Percentiles rank a stretch among this genome's conserved stretches.
Conservation (phyloP, 30 jellyfish, hydroid and myxozoan genomes). For the Hydractinia echinata region DNA sequence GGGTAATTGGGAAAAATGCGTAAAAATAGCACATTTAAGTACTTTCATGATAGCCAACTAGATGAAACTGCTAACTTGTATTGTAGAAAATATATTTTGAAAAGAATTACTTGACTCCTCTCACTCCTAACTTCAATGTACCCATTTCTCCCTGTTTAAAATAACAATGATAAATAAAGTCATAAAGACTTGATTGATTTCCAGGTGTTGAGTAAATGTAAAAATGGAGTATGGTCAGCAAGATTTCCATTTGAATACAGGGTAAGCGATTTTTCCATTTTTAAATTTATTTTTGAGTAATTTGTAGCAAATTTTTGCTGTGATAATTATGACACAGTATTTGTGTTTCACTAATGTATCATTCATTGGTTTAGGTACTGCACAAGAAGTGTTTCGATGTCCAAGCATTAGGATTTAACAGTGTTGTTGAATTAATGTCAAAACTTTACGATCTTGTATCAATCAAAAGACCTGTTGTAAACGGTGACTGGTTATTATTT, state of each 20-base stretch:
- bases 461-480: slow-evolving; percentile 62
- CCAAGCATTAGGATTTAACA: slow-evolving; percentile 54
- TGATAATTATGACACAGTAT: not conserved
- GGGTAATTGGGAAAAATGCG: too few species aligned
- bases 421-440: slow-evolving; percentile 64
- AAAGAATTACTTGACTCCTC: too few species aligned
- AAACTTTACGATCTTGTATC: slow-evolving; percentile 53
- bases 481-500: slow-evolving; percentile 75
- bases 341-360: not conserved
- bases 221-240: slow-evolving; percentile 70
- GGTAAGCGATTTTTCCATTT: slow-evolving; percentile 32
- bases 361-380: slow-evolving; percentile 27
- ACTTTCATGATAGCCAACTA: too few species aligned
- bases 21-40: too few species aligned
- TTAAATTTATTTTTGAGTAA: not conserved
- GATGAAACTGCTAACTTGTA: too few species aligned
- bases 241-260: slow-evolving; percentile 68
- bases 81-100: too few species aligned
- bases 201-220: slow-evolving; percentile 36
- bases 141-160: too few species aligned
- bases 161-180: too few species aligned
- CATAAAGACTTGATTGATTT: too few species aligned
- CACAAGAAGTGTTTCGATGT: slow-evolving; percentile 57
- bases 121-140: too few species aligned
- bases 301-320: not conserved